Conservation (phyloP, 2,113 vertebrate genomes). For the Ammodytes dubius region DNA sequence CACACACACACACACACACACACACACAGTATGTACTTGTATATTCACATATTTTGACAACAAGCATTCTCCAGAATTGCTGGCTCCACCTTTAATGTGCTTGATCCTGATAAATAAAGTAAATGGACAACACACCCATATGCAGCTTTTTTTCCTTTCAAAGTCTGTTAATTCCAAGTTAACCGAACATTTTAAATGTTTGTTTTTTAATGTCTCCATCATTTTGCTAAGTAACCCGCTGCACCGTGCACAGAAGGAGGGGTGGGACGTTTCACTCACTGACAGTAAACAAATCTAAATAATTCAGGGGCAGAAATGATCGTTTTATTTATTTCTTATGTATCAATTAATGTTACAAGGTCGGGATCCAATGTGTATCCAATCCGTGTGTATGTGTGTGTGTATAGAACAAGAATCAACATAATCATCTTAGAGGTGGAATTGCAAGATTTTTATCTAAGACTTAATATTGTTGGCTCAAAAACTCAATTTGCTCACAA, state of each 20-base stretch:
- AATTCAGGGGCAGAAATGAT: slow-evolving; percentile 58
- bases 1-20: too few relatives aligned
- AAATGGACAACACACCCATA: background rate
- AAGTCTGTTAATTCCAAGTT: background rate
- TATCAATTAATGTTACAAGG: slow-evolving; percentile 36
- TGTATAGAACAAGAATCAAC: background rate
- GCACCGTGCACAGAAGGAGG: slow-evolving; percentile 28
- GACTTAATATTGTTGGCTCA: too few relatives aligned
- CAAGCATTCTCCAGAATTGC: too few relatives aligned
- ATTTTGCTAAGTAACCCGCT: slow-evolving; percentile 53
- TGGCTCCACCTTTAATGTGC: background rate
- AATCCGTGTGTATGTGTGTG: background rate
- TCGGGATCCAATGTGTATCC: slow-evolving; percentile 11
- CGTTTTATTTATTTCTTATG: slow-evolving; percentile 54
- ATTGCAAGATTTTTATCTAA: background rate
- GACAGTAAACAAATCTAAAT: slow-evolving; percentile 72
- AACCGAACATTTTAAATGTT: slow-evolving; percentile 57
- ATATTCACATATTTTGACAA: too few relatives aligned
- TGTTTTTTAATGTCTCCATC: slow-evolving; percentile 65
- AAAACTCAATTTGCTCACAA: background rate
- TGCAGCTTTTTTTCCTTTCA: background rate
- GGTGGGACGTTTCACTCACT: slow-evolving; percentile 11
- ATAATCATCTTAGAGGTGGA: background rate
- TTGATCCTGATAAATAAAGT: slow-evolving; percentile 5
- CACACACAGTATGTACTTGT: too few relatives aligned